These are phyloP conservation scores for Augiades crinisus DNA, from an alignment of 2,888 invertebrate genomes.

Conservation along the genomic window DNA sequence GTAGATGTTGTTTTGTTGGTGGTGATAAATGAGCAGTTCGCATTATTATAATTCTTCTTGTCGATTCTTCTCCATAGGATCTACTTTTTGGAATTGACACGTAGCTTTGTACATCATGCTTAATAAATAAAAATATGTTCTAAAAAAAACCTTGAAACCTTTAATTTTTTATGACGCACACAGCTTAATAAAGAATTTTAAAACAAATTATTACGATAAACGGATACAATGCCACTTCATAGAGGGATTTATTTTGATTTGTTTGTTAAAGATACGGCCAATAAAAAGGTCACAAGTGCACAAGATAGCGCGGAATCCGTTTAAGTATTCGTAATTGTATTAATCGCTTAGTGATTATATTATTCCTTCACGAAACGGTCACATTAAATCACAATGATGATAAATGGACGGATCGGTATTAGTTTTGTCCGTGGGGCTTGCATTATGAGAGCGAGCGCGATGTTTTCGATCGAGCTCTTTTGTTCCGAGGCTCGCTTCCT, in stretches of 20 bases:
- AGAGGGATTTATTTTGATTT: not conserved
- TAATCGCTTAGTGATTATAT: not conserved
- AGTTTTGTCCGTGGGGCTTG: not conserved
- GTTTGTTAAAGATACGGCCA: not conserved
- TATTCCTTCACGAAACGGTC: not conserved
- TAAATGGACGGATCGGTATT: not conserved
- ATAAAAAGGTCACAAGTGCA: not conserved
- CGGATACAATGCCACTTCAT: not conserved
- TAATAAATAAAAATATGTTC: too few relatives aligned
- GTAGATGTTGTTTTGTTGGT: too few relatives aligned
- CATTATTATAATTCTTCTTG: too few relatives aligned
- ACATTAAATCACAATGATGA: not conserved
- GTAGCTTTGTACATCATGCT: too few relatives aligned
- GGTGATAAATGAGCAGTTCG: too few relatives aligned
- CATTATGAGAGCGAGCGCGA: conserved; percentile 32
- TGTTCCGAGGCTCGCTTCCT: conserved; percentile 53
- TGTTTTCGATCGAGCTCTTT: conserved; percentile 62
- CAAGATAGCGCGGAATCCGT: not conserved
- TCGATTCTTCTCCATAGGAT: too few relatives aligned
- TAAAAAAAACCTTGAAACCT: too few relatives aligned
- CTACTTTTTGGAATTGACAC: too few relatives aligned
- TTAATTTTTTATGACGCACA: too few relatives aligned
- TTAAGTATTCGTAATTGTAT: not conserved
- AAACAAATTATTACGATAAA: not conserved
- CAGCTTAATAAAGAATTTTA: too few relatives aligned